phyloP scores from a whole-genome alignment of 2,113 vertebrate genomes.

The Peucedramus taeniatus region DNA sequence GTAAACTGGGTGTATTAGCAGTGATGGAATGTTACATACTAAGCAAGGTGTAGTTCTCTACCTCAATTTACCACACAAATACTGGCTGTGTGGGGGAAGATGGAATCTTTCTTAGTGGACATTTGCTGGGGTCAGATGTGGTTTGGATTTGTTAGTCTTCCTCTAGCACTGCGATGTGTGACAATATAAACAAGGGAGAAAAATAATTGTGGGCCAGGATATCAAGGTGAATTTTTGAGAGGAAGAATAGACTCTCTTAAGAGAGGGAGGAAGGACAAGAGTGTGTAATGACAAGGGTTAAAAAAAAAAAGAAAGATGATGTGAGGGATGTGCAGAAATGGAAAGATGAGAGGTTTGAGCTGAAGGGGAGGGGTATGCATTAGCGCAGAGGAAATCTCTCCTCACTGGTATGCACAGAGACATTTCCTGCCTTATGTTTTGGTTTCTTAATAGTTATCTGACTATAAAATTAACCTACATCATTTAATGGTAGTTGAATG shows the following conservation, averaged over 20 bases:
- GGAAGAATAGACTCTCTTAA: background rate
- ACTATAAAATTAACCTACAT: slow-evolving; percentile 55
- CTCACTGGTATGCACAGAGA: background rate
- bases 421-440: slow-evolving; percentile 52
- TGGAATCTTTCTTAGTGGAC: background rate
- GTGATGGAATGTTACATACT: background rate
- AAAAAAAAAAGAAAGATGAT: background rate
- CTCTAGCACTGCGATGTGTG: background rate
- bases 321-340: slow-evolving; percentile 13
- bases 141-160: background rate
- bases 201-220: background rate
- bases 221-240: background rate
- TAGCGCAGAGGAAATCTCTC: background rate
- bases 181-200: background rate
- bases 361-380: slow-evolving; percentile 10
- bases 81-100: background rate
- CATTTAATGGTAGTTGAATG: slow-evolving; percentile 28
- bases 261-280: background rate
- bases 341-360: slow-evolving; percentile 36
- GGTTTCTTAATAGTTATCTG: slow-evolving; percentile 51
- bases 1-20: background rate
- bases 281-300: background rate
- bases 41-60: background rate
- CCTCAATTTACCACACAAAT: background rate
- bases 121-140: background rate